Conservation (phyloP, 2,888 invertebrate species). For the Hydrotaea diabolus region DNA sequence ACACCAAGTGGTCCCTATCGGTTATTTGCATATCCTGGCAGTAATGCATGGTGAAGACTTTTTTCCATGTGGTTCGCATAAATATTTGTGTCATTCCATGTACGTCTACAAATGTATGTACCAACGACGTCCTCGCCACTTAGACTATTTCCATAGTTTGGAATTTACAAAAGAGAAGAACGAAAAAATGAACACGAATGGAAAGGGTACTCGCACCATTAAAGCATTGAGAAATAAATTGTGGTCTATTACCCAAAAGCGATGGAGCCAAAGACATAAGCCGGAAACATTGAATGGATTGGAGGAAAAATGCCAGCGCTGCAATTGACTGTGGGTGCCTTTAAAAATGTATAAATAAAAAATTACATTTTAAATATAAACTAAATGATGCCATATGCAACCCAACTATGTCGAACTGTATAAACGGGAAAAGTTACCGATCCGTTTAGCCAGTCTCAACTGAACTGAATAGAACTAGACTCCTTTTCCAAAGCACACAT, state of each 20-base stretch:
- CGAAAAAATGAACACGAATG: background rate
- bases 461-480: background rate
- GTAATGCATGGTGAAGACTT: no score
- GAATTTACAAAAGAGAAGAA: no score
- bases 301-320: background rate
- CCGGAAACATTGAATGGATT: background rate
- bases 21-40: no score
- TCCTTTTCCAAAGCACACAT: background rate
- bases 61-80: no score
- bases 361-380: slow-evolving; percentile 40
- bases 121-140: no score
- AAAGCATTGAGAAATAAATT: slow-evolving; percentile 20
- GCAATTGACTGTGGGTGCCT: background rate
- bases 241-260: slow-evolving; percentile 17
- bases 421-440: slow-evolving; percentile 12
- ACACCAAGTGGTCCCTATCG: no score
- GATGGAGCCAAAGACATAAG: slow-evolving; percentile 27
- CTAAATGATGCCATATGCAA: background rate
- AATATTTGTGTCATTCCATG: no score
- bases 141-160: no score
- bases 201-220: slow-evolving; percentile 11
- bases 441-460: slow-evolving; percentile 15
- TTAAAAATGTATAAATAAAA: slow-evolving; percentile 34
- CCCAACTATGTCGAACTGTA: background rate
- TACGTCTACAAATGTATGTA: no score